Evolutionary conservation across 2,888 invertebrate genomes (phyloP).

Genomic region (Diadegma fenestrale): DNA sequence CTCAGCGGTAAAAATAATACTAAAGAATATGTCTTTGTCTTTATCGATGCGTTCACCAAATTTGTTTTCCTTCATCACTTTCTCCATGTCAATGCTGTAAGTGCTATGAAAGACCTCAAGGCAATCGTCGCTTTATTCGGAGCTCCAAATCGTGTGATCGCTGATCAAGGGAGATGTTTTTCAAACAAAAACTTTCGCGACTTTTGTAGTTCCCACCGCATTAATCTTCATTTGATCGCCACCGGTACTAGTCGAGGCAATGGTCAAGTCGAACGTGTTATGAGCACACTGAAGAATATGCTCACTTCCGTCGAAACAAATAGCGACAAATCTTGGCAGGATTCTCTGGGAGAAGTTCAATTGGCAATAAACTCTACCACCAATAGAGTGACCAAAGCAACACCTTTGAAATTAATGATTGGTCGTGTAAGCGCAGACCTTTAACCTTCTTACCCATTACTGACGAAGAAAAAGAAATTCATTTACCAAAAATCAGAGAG

Average conservation of each 20-base stretch:
- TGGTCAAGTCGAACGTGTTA: conserved; percentile 74
- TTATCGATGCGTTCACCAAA: conserved; percentile 76
- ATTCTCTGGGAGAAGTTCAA: conserved; percentile 73
- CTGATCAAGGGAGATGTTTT: conserved; percentile 63
- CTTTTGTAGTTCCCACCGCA: conserved; percentile 60
- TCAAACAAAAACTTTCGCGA: conserved; percentile 64
- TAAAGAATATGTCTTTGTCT: conserved; percentile 75
- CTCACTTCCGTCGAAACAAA: conserved; percentile 71
- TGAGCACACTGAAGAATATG: conserved; percentile 72
- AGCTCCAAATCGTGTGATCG: conserved; percentile 66
- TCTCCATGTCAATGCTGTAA: conserved; percentile 76
- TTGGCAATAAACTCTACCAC: conserved; percentile 74
- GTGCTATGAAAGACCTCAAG: conserved; percentile 61
- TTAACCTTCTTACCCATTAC: conserved; percentile 44
- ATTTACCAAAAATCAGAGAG: conserved; percentile 50
- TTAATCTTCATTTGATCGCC: conserved; percentile 72
- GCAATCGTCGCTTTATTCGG: conserved; percentile 65
- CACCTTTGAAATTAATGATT: conserved; percentile 76
- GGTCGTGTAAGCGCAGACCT: conserved; percentile 71
- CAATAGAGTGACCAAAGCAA: conserved; percentile 72
- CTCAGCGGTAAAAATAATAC: conserved; percentile 74
- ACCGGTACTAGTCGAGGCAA: conserved; percentile 74
- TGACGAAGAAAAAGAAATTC: conserved; percentile 47
- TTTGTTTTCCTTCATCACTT: conserved; percentile 65
- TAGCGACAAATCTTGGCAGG: conserved; percentile 72